Conservation (phyloP, 2,888 invertebrate genomes). For the Caenorhabditis sp. region DNA sequence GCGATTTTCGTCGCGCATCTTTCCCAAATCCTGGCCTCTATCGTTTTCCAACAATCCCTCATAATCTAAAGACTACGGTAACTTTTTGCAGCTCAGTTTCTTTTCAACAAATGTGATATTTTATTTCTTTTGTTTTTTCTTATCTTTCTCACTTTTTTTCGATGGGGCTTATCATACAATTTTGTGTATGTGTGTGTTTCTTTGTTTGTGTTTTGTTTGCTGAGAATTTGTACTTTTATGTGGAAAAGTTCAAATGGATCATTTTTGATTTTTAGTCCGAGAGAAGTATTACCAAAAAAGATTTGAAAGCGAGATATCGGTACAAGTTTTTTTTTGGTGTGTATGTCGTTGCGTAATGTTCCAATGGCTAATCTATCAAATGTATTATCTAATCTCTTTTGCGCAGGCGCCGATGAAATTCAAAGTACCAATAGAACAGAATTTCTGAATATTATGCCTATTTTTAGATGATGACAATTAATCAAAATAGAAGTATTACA, state of each 20-base stretch:
- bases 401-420: background rate
- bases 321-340: conserved; percentile 21
- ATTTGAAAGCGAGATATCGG: background rate
- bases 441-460: conserved; percentile 8
- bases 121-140: conserved; percentile 1
- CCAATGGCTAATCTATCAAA: conserved; percentile 7
- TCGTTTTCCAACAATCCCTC: conserved; percentile 88
- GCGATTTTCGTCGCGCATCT: conserved; percentile 93
- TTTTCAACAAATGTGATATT: background rate
- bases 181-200: background rate
- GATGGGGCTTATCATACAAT: background rate
- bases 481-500: too few species aligned
- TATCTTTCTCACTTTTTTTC: background rate
- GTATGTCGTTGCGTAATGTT: conserved; percentile 23
- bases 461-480: too few species aligned
- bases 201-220: background rate
- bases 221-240: conserved; percentile 13
- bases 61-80: conserved; percentile 33
- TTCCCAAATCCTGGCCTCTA: conserved; percentile 90
- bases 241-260: conserved; percentile 11
- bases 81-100: conserved; percentile 4
- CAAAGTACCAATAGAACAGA: too few species aligned
- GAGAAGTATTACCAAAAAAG: too few species aligned
- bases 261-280: too few species aligned
- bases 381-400: background rate